Evolutionary conservation across 2,113 vertebrate species (phyloP).

Genomic region (Solenodon paradoxus): DNA sequence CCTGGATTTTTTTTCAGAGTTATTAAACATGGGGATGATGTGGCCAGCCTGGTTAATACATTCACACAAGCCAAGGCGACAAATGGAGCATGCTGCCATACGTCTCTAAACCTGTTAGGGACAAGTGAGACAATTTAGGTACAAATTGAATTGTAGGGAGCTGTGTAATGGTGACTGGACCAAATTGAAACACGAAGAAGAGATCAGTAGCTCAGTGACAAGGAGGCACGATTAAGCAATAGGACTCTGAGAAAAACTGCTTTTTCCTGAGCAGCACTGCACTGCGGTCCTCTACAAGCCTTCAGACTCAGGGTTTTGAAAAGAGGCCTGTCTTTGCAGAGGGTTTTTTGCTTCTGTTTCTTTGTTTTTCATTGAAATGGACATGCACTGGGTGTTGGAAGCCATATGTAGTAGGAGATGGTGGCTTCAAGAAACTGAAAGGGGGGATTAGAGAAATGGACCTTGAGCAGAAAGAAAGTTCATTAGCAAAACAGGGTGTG

Average conservation of each 20-base stretch:
- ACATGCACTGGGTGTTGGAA: background rate
- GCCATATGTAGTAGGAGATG: background rate
- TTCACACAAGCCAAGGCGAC: conserved; percentile 63
- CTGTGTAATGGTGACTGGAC: conserved; percentile 68
- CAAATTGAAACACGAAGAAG: conserved; percentile 70
- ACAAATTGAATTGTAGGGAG: conserved; percentile 78
- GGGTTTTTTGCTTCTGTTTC: too few relatives aligned
- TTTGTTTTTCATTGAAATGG: background rate
- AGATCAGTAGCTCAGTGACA: conserved; percentile 63
- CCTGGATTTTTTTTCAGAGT: background rate
- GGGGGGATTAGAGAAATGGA: background rate
- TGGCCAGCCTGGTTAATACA: conserved; percentile 48
- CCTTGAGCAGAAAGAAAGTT: background rate
- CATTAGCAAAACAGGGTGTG: background rate
- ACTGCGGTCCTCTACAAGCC: background rate
- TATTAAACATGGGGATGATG: conserved; percentile 1
- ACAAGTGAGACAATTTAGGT: conserved; percentile 61
- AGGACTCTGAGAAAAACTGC: conserved; percentile 55
- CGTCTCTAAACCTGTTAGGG: conserved; percentile 60
- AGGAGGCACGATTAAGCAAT: conserved; percentile 21
- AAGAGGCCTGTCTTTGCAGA: background rate
- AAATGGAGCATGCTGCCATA: conserved; percentile 68
- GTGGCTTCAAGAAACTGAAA: background rate
- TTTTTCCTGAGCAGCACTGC: background rate
- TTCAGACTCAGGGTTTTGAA: background rate